Conservation (phyloP, 2,113 vertebrate genomes). For the Cyphomyrus discorhynchus region DNA sequence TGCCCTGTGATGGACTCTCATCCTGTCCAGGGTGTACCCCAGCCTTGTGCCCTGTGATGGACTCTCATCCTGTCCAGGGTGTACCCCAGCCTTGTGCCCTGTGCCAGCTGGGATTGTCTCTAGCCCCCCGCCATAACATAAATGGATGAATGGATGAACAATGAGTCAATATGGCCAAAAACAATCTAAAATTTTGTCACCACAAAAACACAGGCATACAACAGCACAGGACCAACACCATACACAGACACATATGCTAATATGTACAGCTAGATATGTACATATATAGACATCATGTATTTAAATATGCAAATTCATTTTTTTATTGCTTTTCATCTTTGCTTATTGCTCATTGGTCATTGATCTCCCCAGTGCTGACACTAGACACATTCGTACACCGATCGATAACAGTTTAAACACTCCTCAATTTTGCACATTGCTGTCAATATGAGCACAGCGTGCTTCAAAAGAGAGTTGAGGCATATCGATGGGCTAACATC, state of each 20-base stretch:
- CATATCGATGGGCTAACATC: neutral
- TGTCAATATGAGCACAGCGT: constrained; percentile 3
- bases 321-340: neutral
- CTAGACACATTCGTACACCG: constrained; percentile 4
- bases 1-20: neutral
- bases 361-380: neutral
- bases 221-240: neutral
- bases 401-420: constrained; percentile 6
- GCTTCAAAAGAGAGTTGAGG: constrained; percentile 2
- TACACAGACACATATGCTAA: neutral
- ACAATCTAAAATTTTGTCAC: neutral
- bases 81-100: neutral
- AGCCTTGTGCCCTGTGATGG: neutral
- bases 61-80: neutral
- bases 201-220: neutral
- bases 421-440: neutral
- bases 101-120: neutral
- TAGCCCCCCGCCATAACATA: neutral
- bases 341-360: neutral
- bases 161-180: neutral
- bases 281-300: neutral
- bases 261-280: neutral
- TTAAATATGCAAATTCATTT: neutral
- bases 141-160: neutral
- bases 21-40: no score